Conservation (phyloP, 2,888 invertebrate species). For the Physocephala rufipes region DNA sequence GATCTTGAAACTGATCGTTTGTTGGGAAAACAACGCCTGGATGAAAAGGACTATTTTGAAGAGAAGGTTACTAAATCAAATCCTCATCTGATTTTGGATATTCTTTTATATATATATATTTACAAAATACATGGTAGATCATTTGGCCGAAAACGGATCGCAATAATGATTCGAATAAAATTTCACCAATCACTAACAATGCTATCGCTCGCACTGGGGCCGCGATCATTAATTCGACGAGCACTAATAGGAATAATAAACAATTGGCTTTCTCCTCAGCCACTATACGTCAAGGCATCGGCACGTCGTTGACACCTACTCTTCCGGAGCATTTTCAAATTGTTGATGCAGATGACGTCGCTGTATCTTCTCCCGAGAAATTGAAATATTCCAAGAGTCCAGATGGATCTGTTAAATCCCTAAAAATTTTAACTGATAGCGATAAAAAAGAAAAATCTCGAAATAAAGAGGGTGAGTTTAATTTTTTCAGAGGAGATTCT, state of each 20-base stretch:
- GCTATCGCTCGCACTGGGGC: constrained; percentile 48
- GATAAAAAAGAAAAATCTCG: constrained; percentile 63
- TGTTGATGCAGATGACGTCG: constrained; percentile 56
- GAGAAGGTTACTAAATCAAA: constrained; percentile 67
- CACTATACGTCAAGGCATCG: constrained; percentile 64
- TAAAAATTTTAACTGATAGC: constrained; percentile 66
- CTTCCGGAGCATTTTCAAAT: constrained; percentile 63
- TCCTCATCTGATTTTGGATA: no score
- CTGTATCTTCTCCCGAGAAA: constrained; percentile 60
- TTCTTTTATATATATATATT: constrained; percentile 12
- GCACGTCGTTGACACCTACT: constrained; percentile 60
- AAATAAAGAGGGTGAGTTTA: constrained; percentile 64
- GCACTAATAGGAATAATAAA: constrained; percentile 47
- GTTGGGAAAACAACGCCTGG: constrained; percentile 91
- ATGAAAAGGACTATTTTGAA: constrained; percentile 89
- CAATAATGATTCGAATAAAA: constrained; percentile 51
- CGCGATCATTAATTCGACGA: constrained; percentile 41
- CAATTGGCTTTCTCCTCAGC: constrained; percentile 61
- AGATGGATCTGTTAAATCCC: constrained; percentile 69
- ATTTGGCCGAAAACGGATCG: constrained; percentile 54
- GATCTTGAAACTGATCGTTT: constrained; percentile 97
- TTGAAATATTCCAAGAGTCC: constrained; percentile 68
- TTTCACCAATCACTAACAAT: constrained; percentile 51
- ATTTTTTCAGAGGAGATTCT: not conserved
- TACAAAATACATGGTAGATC: constrained; percentile 44